Base-by-base conservation (phyloP, 2,888 invertebrate genomes). In the Camponotus fellah region DNA sequence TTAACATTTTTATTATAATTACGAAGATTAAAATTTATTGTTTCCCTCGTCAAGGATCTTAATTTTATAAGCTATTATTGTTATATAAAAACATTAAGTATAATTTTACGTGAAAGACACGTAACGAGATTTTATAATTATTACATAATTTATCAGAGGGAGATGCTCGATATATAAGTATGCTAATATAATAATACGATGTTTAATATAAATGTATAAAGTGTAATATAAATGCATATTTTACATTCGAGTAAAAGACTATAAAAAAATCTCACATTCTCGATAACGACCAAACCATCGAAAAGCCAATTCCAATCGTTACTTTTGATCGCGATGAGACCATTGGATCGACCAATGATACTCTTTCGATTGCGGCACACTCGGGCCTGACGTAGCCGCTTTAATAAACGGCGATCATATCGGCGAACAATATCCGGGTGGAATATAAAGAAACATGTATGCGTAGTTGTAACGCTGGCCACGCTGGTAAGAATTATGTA, bases 401-500 rank as follows among this genome's bases (percentile, higher is more conserved):
- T 85, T 84, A 88, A 88, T 87, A 88, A 88, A 88, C 65, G 85
- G 10, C 74, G 53, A 76, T 56, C 75, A 83, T 88, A 88, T 65
- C 75, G 79, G 43, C 66, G 75, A 80, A 46, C 76, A 86, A 79
- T 81, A 68, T 37, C 26, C 62, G 62, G 53, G 43, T n/a, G 53
- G 64, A 40, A 40, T 62, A 60, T 53, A 76, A 87, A 89, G 86
- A 89, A 87, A 89, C 82, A 80, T 43, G 71, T 65, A 71, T 37
- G 68, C 46, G 68, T 34, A 21, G 46, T 43, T 60, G 82, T 32
- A 60, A 69, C 65, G 37, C 37, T 40, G 21, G 43, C n/a, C 34
- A 56, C 17, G 9, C 53, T 84, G 89, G 89, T 90, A 92, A 92
- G 91, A 92, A 92, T 91, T 88, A 89, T 88, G 89, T 89, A 90